Percentiles rank a stretch among this genome's conserved stretches.
Conservation (phyloP, 2,888 invertebrate species). For the Trachelus troglodyta region DNA sequence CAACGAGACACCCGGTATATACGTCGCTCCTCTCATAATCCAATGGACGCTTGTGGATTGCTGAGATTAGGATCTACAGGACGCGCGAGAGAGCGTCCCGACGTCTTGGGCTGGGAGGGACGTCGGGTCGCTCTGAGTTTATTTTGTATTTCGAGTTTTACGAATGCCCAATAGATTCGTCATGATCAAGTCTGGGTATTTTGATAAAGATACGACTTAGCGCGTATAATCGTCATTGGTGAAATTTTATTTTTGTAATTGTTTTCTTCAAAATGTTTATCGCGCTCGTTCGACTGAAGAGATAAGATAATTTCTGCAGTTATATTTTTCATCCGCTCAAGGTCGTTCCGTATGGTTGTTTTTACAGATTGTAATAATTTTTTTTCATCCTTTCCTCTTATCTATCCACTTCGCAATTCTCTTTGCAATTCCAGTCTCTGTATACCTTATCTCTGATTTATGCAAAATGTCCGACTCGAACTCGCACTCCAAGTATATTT, state of each 20-base stretch:
- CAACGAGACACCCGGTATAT: slow-evolving; percentile 15
- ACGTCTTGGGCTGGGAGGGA: slow-evolving; percentile 6
- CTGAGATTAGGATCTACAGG: slow-evolving; percentile 21
- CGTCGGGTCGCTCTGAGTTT: not conserved
- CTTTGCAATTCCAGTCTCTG: not conserved
- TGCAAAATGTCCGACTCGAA: not conserved
- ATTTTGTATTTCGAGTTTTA: not conserved
- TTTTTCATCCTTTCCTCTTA: not conserved
- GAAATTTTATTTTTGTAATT: not conserved
- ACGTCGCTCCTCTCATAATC: slow-evolving; percentile 14
- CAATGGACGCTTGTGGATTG: slow-evolving; percentile 22
- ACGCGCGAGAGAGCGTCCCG: slow-evolving; percentile 13
- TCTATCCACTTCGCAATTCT: not conserved
- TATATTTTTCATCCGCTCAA: not conserved
- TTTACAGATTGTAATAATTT: not conserved
- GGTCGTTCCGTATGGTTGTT: not conserved
- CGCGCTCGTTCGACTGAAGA: not conserved
- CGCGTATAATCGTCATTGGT: not conserved
- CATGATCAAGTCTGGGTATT: not conserved
- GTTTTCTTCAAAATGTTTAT: not conserved
- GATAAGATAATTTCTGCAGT: not conserved
- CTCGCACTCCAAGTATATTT: not conserved
- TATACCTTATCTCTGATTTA: not conserved
- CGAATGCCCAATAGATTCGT: not conserved
- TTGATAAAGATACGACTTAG: not conserved